Conservation (phyloP, 2,113 vertebrate genomes). For the Athene cunicularia region DNA sequence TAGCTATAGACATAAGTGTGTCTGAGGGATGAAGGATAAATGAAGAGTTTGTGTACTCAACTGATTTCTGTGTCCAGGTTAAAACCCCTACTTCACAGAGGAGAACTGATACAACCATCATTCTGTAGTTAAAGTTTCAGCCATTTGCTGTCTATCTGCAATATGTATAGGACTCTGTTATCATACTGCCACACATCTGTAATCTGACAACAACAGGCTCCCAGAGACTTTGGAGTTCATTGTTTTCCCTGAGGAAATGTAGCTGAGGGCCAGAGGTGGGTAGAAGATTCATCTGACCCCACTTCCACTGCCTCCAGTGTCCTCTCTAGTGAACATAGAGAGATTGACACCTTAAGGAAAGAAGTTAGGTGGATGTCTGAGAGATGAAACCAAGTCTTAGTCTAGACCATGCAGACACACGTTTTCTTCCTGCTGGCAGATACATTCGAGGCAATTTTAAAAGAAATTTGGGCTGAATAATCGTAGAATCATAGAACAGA, state of each 20-base stretch:
- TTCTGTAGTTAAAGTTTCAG: not conserved
- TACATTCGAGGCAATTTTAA: not conserved
- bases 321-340: not conserved
- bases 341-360: not conserved
- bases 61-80: not conserved
- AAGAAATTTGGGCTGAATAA: not conserved
- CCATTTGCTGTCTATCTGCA: not conserved
- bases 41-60: not conserved
- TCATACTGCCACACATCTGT: not conserved
- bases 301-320: not conserved
- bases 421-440: not conserved
- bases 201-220: not conserved
- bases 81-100: fast-evolving
- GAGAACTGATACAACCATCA: not conserved
- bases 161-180: not conserved
- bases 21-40: not conserved
- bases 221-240: fast-evolving
- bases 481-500: not conserved
- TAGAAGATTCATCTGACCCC: not conserved
- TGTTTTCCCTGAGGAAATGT: not conserved
- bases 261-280: not conserved
- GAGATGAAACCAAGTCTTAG: not conserved
- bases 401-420: not conserved
- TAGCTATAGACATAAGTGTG: not conserved
- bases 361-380: not conserved